Evolutionary conservation across 2,888 invertebrate genomes (phyloP), one percentile per base, ranked within the genome.

Genomic region (Heliconius erato): DNA sequence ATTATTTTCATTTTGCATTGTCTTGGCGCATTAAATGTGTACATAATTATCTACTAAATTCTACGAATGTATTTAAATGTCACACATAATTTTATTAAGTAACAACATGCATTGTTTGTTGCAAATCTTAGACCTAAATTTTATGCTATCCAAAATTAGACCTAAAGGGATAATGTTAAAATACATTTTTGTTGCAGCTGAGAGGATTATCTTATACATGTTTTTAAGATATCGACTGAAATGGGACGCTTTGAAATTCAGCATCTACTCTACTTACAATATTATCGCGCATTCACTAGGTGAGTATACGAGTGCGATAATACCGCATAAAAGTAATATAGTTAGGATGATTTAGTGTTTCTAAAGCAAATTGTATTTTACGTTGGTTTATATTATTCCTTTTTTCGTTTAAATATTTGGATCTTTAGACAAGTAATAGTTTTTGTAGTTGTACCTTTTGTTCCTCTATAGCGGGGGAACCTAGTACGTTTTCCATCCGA

Each of bases 181-280:
- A 72, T 83, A 69, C 69, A 79, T 79, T 82, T 82, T 86, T 77
- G 67, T 72, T 88, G 83, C 91, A 96, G 96, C 94, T 85, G 96
- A 96, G 90, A 89, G 92, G 81, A 91, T 93, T 77, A 87, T 96
- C 7, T 91, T 91, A 12, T 96, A 96, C 85, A 89, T 96, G 89
- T 96, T 91, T 83, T 89, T 94, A 26, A 91, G 96, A 83, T 94
- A 94, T 85, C 92, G 93, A 63, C 89, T 96, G 32, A 93, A 93
- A 84, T 96, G 96, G 96, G 93, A 96, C 84, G 95, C 94, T 19
- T 85, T 95, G 12, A 94, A 92, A 83, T 96, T 91, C 89, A 95
- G 95, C 85, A 86, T 95, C 78, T 96, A 94, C 85, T 94, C 94
- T 0, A 95, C 95, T 12, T 95, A 94, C 87, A 91, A 91, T 71